Evolutionary conservation across 2,797 vertebrate species (phyloP).

Genomic region (Sebastes hopkinsi): DNA sequence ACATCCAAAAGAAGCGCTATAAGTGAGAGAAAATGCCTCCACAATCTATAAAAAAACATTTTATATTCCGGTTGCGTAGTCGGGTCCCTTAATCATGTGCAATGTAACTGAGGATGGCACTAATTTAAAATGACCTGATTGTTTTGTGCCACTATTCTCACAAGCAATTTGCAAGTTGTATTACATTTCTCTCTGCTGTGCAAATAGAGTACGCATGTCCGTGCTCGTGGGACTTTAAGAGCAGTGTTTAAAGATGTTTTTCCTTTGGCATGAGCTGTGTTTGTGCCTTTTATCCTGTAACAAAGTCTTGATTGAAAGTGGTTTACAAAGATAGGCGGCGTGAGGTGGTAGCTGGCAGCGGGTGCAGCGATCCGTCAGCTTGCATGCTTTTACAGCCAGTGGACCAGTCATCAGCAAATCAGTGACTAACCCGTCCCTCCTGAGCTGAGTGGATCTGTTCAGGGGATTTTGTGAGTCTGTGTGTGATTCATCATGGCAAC

Average conservation of each 20-base stretch:
- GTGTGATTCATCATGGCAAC: too few relatives aligned
- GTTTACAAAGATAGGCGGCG: background rate
- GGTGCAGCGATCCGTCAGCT: constrained; percentile 6
- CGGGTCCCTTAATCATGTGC: constrained; percentile 14
- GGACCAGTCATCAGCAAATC: background rate
- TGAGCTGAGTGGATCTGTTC: background rate
- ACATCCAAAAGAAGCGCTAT: background rate
- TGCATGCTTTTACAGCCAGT: constrained; percentile 12
- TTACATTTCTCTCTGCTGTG: constrained; percentile 29
- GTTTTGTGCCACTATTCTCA: constrained; percentile 44
- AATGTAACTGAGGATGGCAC: constrained; percentile 8
- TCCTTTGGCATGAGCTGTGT: constrained; percentile 11
- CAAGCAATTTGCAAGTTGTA: constrained; percentile 37
- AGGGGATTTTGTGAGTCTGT: background rate
- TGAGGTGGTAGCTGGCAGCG: background rate
- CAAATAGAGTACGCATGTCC: background rate
- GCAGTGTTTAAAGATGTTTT: constrained; percentile 10
- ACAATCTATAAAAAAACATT: background rate
- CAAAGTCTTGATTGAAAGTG: constrained; percentile 16
- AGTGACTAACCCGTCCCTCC: background rate
- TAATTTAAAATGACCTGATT: constrained; percentile 36
- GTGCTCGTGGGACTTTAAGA: background rate
- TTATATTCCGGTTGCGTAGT: constrained; percentile 4
- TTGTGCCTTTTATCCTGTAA: constrained; percentile 12
- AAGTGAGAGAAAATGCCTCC: background rate